Evolutionary conservation across 1,140 invertebrate genomes (phyloP).

Genomic region (Sarcophaga bullata): DNA sequence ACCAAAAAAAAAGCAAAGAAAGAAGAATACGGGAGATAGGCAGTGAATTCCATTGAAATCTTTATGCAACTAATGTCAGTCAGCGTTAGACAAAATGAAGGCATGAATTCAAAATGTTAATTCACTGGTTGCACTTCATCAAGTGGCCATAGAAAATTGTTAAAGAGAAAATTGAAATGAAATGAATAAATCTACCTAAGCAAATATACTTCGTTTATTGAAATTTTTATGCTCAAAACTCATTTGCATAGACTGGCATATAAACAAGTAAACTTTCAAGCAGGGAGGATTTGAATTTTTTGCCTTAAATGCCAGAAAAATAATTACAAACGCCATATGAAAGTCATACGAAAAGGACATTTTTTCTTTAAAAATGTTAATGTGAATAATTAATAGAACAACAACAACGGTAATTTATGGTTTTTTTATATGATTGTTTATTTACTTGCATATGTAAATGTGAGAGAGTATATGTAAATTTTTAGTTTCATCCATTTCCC

Average conservation of each 20-base stretch:
- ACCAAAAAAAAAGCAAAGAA: neutral
- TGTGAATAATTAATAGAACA: slow-evolving; percentile 43
- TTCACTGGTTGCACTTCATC: slow-evolving; percentile 2
- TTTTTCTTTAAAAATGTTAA: slow-evolving; percentile 21
- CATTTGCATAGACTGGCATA: slow-evolving; percentile 20
- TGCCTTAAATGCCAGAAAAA: slow-evolving; percentile 20
- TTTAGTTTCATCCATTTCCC: neutral
- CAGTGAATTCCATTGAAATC: no score
- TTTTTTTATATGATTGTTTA: slow-evolving; percentile 21
- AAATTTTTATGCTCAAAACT: neutral
- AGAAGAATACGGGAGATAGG: neutral
- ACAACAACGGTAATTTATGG: slow-evolving; percentile 45
- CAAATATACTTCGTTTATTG: no score
- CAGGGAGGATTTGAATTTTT: neutral
- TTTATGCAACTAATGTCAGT: no score
- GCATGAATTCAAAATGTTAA: no score
- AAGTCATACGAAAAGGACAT: slow-evolving; percentile 7
- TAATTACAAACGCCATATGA: slow-evolving; percentile 14
- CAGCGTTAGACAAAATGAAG: no score
- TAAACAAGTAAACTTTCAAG: neutral
- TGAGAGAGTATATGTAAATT: neutral
- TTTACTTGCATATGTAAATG: neutral
- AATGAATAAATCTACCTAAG: neutral
- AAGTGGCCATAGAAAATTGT: neutral
- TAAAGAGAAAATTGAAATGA: neutral